Evolutionary conservation across 2,113 vertebrate genomes (phyloP).

Genomic region (Bucco capensis): DNA sequence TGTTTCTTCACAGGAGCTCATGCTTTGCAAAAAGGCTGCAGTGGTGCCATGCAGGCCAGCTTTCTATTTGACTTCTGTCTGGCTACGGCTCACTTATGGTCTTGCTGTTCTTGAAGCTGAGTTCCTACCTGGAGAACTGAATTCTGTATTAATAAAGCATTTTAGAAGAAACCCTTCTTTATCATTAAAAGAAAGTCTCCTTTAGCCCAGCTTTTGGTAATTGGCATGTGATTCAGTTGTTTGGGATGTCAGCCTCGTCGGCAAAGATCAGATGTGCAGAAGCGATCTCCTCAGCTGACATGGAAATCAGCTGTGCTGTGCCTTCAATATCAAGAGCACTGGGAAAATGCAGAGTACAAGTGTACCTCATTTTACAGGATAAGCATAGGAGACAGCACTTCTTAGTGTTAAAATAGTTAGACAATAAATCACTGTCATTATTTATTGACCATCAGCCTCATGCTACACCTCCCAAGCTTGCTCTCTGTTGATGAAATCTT

Average conservation of each 20-base stretch:
- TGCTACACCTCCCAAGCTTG: background rate
- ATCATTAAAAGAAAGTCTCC: background rate
- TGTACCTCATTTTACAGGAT: background rate
- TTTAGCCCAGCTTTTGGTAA: background rate
- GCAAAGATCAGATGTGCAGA: background rate
- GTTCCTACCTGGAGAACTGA: background rate
- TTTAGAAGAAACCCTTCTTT: background rate
- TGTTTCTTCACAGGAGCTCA: background rate
- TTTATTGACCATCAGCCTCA: background rate
- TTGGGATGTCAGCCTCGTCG: background rate
- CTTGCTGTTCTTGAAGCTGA: background rate
- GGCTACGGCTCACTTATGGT: background rate
- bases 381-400: background rate
- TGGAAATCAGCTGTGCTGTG: background rate
- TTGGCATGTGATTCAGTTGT: no score
- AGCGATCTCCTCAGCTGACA: background rate
- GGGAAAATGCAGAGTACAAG: background rate
- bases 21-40: background rate
- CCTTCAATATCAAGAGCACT: background rate
- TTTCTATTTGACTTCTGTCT: background rate
- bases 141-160: background rate
- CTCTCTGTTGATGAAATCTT: background rate
- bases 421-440: background rate
- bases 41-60: fast-evolving
- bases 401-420: background rate